Evolutionary conservation across 2,113 vertebrate genomes (phyloP).

Genomic region (Pluvialis apricaria): DNA sequence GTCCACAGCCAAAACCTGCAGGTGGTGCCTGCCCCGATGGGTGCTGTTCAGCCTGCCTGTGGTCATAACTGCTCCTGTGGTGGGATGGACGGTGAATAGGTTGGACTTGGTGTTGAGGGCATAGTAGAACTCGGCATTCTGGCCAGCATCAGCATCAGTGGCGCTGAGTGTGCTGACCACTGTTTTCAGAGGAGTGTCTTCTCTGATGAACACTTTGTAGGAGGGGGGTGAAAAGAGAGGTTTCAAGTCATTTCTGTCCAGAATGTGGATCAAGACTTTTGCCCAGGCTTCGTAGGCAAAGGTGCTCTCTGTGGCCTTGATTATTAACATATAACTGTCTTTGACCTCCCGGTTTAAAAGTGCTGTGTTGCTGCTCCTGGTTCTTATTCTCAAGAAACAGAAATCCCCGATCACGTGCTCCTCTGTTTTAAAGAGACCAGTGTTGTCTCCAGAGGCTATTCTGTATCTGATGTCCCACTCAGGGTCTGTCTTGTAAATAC

Average conservation of each 20-base stretch:
- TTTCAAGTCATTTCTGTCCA: constrained; percentile 94
- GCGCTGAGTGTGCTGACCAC: constrained; percentile 86
- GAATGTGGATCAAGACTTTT: constrained; percentile 85
- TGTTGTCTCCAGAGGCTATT: constrained; percentile 83
- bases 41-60: constrained; percentile 83
- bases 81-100: constrained; percentile 85
- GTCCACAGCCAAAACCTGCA: constrained; percentile 91
- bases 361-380: constrained; percentile 83
- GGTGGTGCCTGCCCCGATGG: constrained; percentile 75
- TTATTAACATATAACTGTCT: constrained; percentile 85
- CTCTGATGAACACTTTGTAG: constrained; percentile 83
- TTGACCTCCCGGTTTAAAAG: constrained; percentile 90
- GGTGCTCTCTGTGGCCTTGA: constrained; percentile 85
- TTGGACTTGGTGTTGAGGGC: constrained; percentile 80
- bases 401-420: constrained; percentile 85
- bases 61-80: constrained; percentile 83
- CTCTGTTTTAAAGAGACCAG: constrained; percentile 85
- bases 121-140: constrained; percentile 91
- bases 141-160: constrained; percentile 90
- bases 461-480: constrained; percentile 83
- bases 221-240: constrained; percentile 95
- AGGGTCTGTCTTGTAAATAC: constrained; percentile 76
- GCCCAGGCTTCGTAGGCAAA: constrained; percentile 76
- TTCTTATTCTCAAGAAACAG: constrained; percentile 91
- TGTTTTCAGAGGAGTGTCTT: constrained; percentile 81